Percentiles rank a stretch among this genome's conserved stretches.
Evolutionary conservation across 2,113 vertebrate species (phyloP).

Genomic region (Myodes glareolus): DNA sequence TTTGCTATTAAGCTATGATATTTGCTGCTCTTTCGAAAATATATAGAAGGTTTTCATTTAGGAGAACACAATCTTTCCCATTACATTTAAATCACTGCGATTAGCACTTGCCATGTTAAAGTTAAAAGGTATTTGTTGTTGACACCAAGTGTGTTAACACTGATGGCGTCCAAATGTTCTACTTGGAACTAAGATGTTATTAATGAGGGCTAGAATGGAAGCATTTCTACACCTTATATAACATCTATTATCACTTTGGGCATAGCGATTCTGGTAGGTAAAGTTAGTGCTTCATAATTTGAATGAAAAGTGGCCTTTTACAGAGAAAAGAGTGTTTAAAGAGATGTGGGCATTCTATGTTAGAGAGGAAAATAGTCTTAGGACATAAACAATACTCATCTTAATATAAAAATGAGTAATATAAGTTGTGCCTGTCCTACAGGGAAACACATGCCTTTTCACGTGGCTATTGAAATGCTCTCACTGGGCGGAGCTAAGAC

Average conservation of each 20-base stretch:
- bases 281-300: not conserved
- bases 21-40: constrained; percentile 10
- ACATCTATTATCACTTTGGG: not conserved
- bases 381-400: constrained; percentile 1
- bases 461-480: not conserved
- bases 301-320: constrained; percentile 14
- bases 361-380: not conserved
- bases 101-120: constrained; percentile 14
- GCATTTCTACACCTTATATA: not conserved
- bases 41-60: constrained; percentile 1
- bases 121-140: constrained; percentile 6
- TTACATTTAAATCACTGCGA: not conserved
- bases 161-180: not conserved
- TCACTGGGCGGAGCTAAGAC: not conserved
- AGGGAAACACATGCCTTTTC: not conserved
- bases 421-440: not conserved
- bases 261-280: not conserved
- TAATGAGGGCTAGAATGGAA: not conserved
- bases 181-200: constrained; percentile 14
- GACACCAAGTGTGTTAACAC: not conserved
- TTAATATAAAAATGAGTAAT: not conserved
- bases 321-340: constrained; percentile 31
- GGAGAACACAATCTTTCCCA: not conserved
- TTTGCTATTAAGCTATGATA: not conserved
- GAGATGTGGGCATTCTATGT: not conserved